These are phyloP conservation scores for Theretra japonica DNA, from an alignment of 2,888 invertebrate genomes.

Conservation along the genomic window DNA sequence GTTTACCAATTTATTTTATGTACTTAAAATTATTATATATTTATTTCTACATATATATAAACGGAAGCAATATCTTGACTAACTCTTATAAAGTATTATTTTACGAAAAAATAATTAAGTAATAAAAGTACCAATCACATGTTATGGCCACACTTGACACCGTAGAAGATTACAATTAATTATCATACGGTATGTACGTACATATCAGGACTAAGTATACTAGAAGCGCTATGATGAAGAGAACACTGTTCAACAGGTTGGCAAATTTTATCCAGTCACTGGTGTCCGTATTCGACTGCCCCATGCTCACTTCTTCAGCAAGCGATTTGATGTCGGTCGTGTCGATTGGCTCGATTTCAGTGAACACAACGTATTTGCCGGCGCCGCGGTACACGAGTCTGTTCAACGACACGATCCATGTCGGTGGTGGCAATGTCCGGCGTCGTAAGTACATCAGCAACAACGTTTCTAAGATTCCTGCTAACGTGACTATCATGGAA, in stretches of 20 bases:
- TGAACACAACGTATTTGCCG: slow-evolving; percentile 73
- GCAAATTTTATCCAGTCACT: slow-evolving; percentile 75
- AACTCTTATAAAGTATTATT: background rate
- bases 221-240: slow-evolving; percentile 62
- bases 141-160: background rate
- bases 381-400: slow-evolving; percentile 65
- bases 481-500: slow-evolving; percentile 72
- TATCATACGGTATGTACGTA: slow-evolving; percentile 67
- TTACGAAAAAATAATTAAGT: background rate
- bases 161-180: slow-evolving; percentile 35
- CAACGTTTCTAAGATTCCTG: slow-evolving; percentile 67
- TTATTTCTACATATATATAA: too few species aligned
- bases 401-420: slow-evolving; percentile 64
- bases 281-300: slow-evolving; percentile 47
- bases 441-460: slow-evolving; percentile 65
- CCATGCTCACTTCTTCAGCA: slow-evolving; percentile 52
- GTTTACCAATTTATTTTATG: too few species aligned
- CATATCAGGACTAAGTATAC: slow-evolving; percentile 68
- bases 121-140: background rate
- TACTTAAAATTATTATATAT: too few species aligned
- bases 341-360: slow-evolving; percentile 72
- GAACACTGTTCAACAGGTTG: slow-evolving; percentile 67
- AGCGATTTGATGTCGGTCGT: slow-evolving; percentile 54
- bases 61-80: background rate
- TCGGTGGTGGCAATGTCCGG: slow-evolving; percentile 60